A percentile compares a stretch with the other conserved stretches of the same genome.
These are phyloP conservation scores for Perccottus glenii DNA, from an alignment of 2,113 vertebrate genomes.

Conservation along the genomic window DNA sequence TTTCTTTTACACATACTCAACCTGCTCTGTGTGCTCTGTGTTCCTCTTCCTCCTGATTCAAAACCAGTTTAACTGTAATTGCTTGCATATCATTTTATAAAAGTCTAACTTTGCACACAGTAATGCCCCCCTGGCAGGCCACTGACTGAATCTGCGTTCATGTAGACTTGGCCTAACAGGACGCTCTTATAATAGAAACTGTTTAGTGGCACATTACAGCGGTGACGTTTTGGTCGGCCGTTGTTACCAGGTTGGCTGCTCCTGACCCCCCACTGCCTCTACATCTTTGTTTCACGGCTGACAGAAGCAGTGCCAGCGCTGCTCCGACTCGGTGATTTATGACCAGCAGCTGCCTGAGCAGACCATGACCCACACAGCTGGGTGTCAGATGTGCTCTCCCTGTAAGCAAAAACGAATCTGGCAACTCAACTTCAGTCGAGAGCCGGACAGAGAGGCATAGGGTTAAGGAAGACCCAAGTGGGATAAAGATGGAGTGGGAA, in stretches of 20 bases:
- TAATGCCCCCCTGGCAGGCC: slow-evolving; percentile 13
- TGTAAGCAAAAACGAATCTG: slow-evolving; percentile 75
- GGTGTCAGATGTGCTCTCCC: slow-evolving; percentile 79
- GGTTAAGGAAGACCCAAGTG: slow-evolving; percentile 28
- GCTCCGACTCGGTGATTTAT: slow-evolving; percentile 78
- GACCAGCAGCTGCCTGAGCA: slow-evolving; percentile 76
- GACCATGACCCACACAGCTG: slow-evolving; percentile 78
- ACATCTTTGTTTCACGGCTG: slow-evolving; percentile 79
- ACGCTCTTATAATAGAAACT: slow-evolving; percentile 8
- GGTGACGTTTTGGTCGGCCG: slow-evolving; percentile 49
- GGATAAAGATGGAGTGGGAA: slow-evolving; percentile 39
- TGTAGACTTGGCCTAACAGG: slow-evolving; percentile 38
- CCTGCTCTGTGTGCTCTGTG: slow-evolving; percentile 51
- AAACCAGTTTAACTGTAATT: slow-evolving; percentile 70
- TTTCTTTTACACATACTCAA: slow-evolving; percentile 64
- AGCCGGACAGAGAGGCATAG: slow-evolving; percentile 35
- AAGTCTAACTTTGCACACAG: slow-evolving; percentile 52
- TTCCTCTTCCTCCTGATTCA: slow-evolving; percentile 55
- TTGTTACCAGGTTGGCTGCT: slow-evolving; percentile 69
- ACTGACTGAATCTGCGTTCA: slow-evolving; percentile 6
- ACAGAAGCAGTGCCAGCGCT: slow-evolving; percentile 78
- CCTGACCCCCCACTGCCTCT: slow-evolving; percentile 70
- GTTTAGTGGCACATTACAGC: slow-evolving; percentile 9
- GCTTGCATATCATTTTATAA: slow-evolving; percentile 67
- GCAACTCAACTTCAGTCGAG: slow-evolving; percentile 67